phyloP scores from a whole-genome alignment of 2,888 invertebrate species.

The Biston stratarius region DNA sequence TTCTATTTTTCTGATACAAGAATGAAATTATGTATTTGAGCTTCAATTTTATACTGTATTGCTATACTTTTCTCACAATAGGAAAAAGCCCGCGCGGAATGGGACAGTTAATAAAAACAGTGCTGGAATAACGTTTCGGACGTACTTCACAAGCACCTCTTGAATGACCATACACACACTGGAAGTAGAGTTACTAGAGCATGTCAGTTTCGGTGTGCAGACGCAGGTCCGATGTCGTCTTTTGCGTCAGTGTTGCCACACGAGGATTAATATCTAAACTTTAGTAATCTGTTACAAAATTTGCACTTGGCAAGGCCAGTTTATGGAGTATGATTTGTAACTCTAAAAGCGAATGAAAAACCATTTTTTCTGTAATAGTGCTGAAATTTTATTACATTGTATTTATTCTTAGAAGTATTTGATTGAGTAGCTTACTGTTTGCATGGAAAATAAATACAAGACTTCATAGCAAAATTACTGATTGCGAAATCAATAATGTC shows the following conservation, averaged over 20 bases:
- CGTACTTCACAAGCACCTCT: constrained; percentile 29
- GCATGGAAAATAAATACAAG: too few relatives aligned
- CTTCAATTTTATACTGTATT: too few relatives aligned
- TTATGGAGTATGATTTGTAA: constrained; percentile 51
- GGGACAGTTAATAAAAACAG: too few relatives aligned
- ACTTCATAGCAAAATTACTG: not conserved
- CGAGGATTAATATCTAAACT: constrained; percentile 75
- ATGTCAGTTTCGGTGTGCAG: constrained; percentile 60
- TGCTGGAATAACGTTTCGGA: not conserved
- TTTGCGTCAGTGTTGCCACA: constrained; percentile 65
- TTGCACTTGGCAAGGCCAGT: constrained; percentile 66
- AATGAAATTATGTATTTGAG: too few relatives aligned
- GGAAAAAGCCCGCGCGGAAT: too few relatives aligned
- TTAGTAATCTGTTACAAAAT: constrained; percentile 69
- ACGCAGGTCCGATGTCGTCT: constrained; percentile 62
- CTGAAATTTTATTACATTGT: constrained; percentile 3
- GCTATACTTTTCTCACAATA: too few relatives aligned
- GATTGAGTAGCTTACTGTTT: not conserved
- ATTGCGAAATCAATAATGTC: not conserved
- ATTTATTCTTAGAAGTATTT: not conserved
- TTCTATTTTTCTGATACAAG: not conserved
- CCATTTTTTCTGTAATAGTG: constrained; percentile 34
- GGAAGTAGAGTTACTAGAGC: constrained; percentile 71
- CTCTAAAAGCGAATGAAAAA: constrained; percentile 17
- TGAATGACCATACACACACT: constrained; percentile 25